Evolutionary conservation across 2,888 invertebrate species (phyloP).

Genomic region (Formica aserva): DNA sequence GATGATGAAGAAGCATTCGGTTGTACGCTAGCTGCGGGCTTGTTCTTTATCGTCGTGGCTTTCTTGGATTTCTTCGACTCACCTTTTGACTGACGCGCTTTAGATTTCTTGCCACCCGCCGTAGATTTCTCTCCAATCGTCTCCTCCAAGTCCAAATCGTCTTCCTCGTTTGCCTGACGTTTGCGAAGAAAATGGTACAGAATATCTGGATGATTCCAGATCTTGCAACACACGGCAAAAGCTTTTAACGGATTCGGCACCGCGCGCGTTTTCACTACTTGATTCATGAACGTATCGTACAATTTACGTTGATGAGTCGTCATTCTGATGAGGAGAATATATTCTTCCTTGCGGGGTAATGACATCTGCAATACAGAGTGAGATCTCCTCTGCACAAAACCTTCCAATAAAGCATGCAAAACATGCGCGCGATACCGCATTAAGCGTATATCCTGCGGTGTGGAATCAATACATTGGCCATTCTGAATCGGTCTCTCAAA

Average conservation of each 20-base stretch:
- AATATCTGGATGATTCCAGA: slow-evolving; percentile 98
- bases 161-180: slow-evolving; percentile 91
- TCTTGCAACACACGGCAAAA: slow-evolving; percentile 99
- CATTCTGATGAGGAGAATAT: slow-evolving; percentile 95
- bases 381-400: slow-evolving; percentile 98
- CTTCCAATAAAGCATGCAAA: slow-evolving; percentile 96
- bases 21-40: slow-evolving; percentile 87
- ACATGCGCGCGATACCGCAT: slow-evolving; percentile 99
- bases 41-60: slow-evolving; percentile 84
- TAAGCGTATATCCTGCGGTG: slow-evolving; percentile 95
- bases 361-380: slow-evolving; percentile 97
- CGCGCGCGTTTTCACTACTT: slow-evolving; percentile 93
- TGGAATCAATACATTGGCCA: slow-evolving; percentile 99
- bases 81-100: slow-evolving; percentile 84
- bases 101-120: slow-evolving; percentile 83
- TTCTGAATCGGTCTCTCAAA: slow-evolving; percentile 99
- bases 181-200: slow-evolving; percentile 95
- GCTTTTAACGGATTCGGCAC: slow-evolving; percentile 98
- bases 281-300: slow-evolving; percentile 97
- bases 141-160: slow-evolving; percentile 94
- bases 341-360: slow-evolving; percentile 97
- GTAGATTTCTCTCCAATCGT: slow-evolving; percentile 87
- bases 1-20: slow-evolving; percentile 84
- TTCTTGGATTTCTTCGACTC: slow-evolving; percentile 84
- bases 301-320: slow-evolving; percentile 95